Conservation (phyloP, 2,888 invertebrate genomes). For the Andrena minutula region DNA sequence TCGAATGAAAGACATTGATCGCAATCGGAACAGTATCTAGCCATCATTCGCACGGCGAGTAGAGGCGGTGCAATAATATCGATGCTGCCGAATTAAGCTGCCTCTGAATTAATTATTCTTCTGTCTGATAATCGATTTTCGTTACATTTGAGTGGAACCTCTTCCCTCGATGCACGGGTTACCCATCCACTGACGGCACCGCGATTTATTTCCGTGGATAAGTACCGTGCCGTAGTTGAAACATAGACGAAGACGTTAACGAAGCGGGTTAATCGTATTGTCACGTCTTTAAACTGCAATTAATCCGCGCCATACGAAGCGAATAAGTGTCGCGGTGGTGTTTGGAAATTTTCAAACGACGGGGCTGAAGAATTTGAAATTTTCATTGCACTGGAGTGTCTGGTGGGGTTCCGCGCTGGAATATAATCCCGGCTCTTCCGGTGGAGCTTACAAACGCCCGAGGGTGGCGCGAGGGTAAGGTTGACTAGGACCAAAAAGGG, state of each 20-base stretch:
- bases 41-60: not conserved
- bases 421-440: constrained; percentile 46
- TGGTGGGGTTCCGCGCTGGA: constrained; percentile 34
- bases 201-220: constrained; percentile 12
- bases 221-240: too few relatives aligned
- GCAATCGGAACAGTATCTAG: constrained; percentile 42
- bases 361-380: constrained; percentile 47
- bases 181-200: not conserved
- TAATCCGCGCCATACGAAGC: not conserved
- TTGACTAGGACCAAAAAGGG: constrained; percentile 73
- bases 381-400: constrained; percentile 41
- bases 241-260: not conserved
- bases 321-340: constrained; percentile 4
- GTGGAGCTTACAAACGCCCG: constrained; percentile 53
- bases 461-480: constrained; percentile 60
- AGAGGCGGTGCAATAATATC: constrained; percentile 13
- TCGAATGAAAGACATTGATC: constrained; percentile 4
- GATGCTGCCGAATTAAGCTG: constrained; percentile 25
- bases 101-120: constrained; percentile 28
- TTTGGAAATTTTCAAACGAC: constrained; percentile 36
- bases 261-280: not conserved
- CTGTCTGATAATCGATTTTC: constrained; percentile 22
- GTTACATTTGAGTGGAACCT: not conserved
- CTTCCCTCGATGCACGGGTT: not conserved
- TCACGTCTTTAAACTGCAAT: not conserved